Evolutionary conservation across 2,888 invertebrate species (phyloP).

Genomic region (Elysia crispata): DNA sequence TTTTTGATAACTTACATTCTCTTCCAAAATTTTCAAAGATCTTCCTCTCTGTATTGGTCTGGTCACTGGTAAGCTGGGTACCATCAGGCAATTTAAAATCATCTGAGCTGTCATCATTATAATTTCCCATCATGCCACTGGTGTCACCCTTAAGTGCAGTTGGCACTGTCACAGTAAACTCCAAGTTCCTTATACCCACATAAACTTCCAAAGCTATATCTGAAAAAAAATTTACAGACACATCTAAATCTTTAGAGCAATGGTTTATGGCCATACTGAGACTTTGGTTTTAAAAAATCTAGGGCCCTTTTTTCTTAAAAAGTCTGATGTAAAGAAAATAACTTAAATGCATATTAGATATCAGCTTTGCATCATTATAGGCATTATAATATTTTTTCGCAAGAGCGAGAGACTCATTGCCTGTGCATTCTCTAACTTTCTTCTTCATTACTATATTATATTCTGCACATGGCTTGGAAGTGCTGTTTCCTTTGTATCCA

Average conservation of each 20-base stretch:
- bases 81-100: conserved; percentile 51
- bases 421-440: too few relatives aligned
- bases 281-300: neutral
- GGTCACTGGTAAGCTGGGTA: conserved; percentile 20
- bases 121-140: conserved; percentile 44
- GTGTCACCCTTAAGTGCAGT: conserved; percentile 14
- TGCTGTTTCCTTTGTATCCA: too few relatives aligned
- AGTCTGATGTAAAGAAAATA: neutral
- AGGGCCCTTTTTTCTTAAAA: neutral
- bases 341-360: neutral
- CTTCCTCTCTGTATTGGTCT: conserved; percentile 36
- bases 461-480: too few relatives aligned
- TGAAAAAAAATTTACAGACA: neutral
- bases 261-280: neutral
- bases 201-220: conserved; percentile 39
- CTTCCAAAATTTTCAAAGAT: conserved; percentile 51
- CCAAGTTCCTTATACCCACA: conserved; percentile 38
- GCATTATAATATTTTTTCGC: too few relatives aligned
- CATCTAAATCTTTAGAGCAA: too few relatives aligned
- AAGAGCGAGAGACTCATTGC: too few relatives aligned
- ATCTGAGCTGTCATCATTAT: conserved; percentile 39
- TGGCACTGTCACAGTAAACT: conserved; percentile 28
- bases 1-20: conserved; percentile 45
- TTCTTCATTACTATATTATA: too few relatives aligned
- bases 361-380: neutral